Evolutionary conservation across 2,888 invertebrate species (phyloP).

Genomic region (Spicauda simplicius): DNA sequence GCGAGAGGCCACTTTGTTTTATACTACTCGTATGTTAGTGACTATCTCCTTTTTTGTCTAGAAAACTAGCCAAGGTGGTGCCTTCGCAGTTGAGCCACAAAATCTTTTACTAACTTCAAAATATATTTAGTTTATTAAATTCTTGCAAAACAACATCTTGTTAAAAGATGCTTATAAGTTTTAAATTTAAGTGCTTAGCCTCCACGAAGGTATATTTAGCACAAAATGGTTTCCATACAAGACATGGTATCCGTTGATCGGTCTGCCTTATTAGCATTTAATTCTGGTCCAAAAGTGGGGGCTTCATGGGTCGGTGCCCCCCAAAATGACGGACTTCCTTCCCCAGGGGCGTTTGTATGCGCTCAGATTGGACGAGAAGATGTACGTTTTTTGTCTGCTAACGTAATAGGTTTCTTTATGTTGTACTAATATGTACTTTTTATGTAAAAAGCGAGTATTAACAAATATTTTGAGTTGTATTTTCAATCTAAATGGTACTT

Average conservation of each 20-base stretch:
- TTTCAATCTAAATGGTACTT: too few species aligned
- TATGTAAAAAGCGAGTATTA: not conserved
- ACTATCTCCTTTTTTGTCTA: too few species aligned
- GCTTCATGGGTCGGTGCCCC: constrained; percentile 80
- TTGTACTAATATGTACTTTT: not conserved
- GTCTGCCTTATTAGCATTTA: constrained; percentile 78
- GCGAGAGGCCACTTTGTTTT: too few species aligned
- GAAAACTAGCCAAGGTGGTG: too few species aligned
- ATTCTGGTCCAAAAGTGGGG: constrained; percentile 72
- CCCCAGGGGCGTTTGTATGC: constrained; percentile 60
- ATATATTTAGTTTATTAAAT: too few species aligned
- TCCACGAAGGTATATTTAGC: constrained; percentile 8
- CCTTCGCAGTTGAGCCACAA: too few species aligned
- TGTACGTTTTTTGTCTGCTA: constrained; percentile 28
- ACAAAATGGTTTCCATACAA: constrained; percentile 16
- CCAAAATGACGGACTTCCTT: constrained; percentile 81
- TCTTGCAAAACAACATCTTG: too few species aligned
- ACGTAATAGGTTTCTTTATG: constrained; percentile 16
- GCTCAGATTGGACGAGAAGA: constrained; percentile 61
- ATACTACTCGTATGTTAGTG: too few species aligned
- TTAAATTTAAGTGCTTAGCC: not conserved
- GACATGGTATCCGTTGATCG: constrained; percentile 62
- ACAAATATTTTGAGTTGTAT: not conserved
- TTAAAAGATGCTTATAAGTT: too few species aligned
- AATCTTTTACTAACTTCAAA: too few species aligned